Base-by-base conservation (phyloP, 1,140 invertebrate species). In the Diplogasteroides magnus region DNA sequence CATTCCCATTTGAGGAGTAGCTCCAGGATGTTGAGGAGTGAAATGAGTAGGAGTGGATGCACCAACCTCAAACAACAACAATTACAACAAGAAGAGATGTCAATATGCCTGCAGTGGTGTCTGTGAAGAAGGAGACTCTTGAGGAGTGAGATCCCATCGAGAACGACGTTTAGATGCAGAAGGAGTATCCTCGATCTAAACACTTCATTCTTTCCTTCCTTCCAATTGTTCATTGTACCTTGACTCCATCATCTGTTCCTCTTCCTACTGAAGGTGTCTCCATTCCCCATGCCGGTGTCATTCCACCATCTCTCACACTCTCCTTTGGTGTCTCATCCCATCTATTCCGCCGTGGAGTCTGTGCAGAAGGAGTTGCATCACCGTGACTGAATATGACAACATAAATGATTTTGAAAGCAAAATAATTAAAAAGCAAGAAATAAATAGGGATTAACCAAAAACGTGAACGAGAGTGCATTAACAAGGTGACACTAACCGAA, bases 271-370 rank as follows among this genome's bases (percentile, higher is more conserved):
- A 88, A 0, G 96, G 96, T 0, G 96, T 98, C 85, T 99, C 96
- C 15, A 95, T 94, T 80, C 85, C 86, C 90, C 96, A 98, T 82
- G 91, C 92, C 2, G 72, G 72, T 28, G 75, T 77, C 63, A 77
- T 57, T 32, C 68, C 78, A n/a, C 74, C 72, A 57, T 77, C 84
- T 89, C 89, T 90, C 82, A 93, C 88, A 83, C 97, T 93, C 19
- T 93, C 96, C 86, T 94, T 95, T 0, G 96, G 95, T 1, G 96
- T 98, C 86, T 98, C 96, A 86, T 98, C 97, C 96, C 96, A 99
- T 69, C 97, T 89, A 86, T 98, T 98, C 68, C 94, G 74, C 90
- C 90, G 59, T 1, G 92, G 92, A 0, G 92, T 94, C 77, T 92
- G 91, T 60, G 90, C 87, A 26, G 92, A 91, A 6, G 92, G 93